phyloP scores from a whole-genome alignment of 2,113 vertebrate genomes.

The Apistogramma diplotaenia region DNA sequence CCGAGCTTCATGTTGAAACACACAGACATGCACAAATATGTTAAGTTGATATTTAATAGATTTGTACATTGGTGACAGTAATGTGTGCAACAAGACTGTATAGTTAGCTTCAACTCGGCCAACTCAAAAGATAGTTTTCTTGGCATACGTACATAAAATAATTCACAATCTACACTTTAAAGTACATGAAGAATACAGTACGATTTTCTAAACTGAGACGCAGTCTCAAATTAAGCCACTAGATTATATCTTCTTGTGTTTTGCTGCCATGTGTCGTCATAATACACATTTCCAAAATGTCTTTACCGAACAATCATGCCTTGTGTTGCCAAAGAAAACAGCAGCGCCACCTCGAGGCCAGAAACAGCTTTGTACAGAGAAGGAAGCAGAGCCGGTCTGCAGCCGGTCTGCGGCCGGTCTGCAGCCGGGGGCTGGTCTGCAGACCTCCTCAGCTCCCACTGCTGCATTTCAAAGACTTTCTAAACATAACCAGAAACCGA shows the following conservation, averaged over 20 bases:
- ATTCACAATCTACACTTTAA: conserved; percentile 74
- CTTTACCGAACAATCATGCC: conserved; percentile 20
- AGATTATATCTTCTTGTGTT: conserved; percentile 59
- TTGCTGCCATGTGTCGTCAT: conserved; percentile 51
- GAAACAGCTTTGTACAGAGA: conserved; percentile 17
- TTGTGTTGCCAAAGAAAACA: conserved; percentile 30
- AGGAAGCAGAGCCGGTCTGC: neutral
- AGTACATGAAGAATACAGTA: conserved; percentile 74
- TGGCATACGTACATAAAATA: conserved; percentile 73
- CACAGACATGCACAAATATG: conserved; percentile 3
- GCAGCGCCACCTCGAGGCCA: conserved; percentile 44
- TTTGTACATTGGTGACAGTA: conserved; percentile 71
- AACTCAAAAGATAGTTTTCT: conserved; percentile 62
- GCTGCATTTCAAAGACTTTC: neutral
- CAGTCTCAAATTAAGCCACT: conserved; percentile 72
- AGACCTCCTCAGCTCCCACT: neutral
- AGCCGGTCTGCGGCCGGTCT: rapidly evolving
- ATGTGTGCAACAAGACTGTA: conserved; percentile 70
- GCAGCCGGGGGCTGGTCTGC: rapidly evolving
- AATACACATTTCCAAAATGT: conserved; percentile 28
- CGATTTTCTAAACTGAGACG: conserved; percentile 66
- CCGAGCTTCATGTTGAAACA: neutral
- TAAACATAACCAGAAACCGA: neutral
- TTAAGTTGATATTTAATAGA: conserved; percentile 68
- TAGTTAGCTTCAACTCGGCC: conserved; percentile 51